These are phyloP conservation scores for Volucella inanis DNA, from an alignment of 2,888 invertebrate species.

Conservation along the genomic window DNA sequence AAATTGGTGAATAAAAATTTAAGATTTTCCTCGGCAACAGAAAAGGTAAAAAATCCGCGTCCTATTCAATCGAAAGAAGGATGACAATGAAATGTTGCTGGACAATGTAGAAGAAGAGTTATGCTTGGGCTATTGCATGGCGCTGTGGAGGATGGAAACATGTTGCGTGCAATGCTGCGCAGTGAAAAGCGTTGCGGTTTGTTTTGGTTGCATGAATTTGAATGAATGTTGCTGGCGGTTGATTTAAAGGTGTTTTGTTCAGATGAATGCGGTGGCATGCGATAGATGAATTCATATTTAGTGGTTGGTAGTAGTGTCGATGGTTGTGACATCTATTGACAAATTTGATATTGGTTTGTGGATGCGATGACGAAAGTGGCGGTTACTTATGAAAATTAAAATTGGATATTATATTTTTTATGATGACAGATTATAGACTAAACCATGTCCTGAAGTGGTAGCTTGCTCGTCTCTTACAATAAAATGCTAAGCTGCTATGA, in stretches of 20 bases:
- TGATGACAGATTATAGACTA: too few species aligned
- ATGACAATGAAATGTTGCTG: slow-evolving; percentile 71
- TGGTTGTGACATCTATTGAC: slow-evolving; percentile 26
- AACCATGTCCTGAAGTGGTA: too few species aligned
- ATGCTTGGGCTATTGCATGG: not conserved
- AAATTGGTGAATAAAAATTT: not conserved
- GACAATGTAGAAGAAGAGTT: slow-evolving; percentile 1
- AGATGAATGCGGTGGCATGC: slow-evolving; percentile 24
- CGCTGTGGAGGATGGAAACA: slow-evolving; percentile 16
- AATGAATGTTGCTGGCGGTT: slow-evolving; percentile 39
- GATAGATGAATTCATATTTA: not conserved
- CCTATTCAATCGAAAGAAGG: slow-evolving; percentile 66
- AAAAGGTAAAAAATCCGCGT: slow-evolving; percentile 54
- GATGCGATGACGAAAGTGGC: not conserved
- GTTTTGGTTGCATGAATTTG: slow-evolving; percentile 65
- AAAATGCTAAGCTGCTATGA: too few species aligned
- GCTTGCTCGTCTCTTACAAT: too few species aligned
- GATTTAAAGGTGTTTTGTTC: slow-evolving; percentile 12
- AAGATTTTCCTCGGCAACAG: slow-evolving; percentile 25
- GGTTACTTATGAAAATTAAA: slow-evolving; percentile 30
- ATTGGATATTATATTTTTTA: not conserved
- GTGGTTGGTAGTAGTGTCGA: not conserved
- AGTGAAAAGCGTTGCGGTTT: slow-evolving; percentile 50
- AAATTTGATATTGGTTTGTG: slow-evolving; percentile 13
- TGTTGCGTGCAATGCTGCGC: slow-evolving; percentile 56